Base-by-base conservation (phyloP, 1,140 invertebrate species). In the Drosophila dunni region DNA sequence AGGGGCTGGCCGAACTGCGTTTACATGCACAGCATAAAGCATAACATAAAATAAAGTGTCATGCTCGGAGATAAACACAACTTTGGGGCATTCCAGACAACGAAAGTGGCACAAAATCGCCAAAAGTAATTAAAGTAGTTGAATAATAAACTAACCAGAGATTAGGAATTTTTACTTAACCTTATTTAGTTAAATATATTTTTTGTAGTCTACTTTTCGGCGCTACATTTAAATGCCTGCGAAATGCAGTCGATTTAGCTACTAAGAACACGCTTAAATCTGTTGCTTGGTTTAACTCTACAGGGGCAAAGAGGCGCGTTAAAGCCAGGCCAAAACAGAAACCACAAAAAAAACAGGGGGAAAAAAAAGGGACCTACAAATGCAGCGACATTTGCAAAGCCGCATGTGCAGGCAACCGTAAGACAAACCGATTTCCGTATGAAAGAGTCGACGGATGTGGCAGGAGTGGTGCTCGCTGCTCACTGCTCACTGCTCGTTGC, bases 361-460 rank as follows among this genome's bases (percentile, higher is more conserved):
- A 10, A 54, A 29, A 40, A 42, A 40, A 58, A 46, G 75, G 29
- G 61, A 65, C 50, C 62, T 61, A 64, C 64, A 77, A 77, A 63
- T 86, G 82, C 82, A 88, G 60, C 68, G 44, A 57, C 60, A 75
- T 75, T 75, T 75, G 45, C 38, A 42, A 65, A 74, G 60, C 67
- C 67, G 67, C 67, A 78, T 75, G 64, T 68, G 66, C 63, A 65
- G 83, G 68, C 84, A 83, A 63, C 66, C 84, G 81, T 77, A 89
- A 84, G 80, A 84, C 84, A 84, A 84, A 75, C 81, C 81, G 84
- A 89, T 89, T 84, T 89, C 78, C 79, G 53, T 72, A 65, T 62
- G 51, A 81, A 78, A 71, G 67, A 66, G 74, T 58, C 56, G 56
- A 53, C 84, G 80, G 80, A 81, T 73, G 67, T 72, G 66, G 62